These are phyloP conservation scores for Platyscapa corneri DNA, from an alignment of 1,140 invertebrate species.

Conservation along the genomic window DNA sequence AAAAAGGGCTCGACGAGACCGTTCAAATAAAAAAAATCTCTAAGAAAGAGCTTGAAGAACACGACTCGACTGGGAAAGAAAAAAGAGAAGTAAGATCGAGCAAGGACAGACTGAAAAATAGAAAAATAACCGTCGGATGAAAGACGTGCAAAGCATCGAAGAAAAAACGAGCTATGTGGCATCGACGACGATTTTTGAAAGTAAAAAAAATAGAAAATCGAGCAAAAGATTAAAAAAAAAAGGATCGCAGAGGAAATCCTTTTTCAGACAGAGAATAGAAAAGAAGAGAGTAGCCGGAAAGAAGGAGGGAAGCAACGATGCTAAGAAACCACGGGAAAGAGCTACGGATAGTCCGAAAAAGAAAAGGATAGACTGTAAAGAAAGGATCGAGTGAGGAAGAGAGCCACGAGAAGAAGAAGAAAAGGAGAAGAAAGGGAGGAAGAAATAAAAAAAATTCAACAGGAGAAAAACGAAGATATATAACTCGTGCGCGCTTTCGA, in stretches of 20 bases:
- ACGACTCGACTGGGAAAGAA: not conserved
- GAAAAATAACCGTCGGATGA: not conserved
- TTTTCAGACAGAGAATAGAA: not conserved
- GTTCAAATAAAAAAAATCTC: constrained; percentile 1
- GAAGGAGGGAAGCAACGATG: not conserved
- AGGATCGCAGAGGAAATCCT: constrained; percentile 37
- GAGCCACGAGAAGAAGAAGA: not conserved
- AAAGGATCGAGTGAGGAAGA: not conserved
- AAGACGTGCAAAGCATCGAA: constrained; percentile 1
- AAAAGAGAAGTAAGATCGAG: constrained; percentile 25
- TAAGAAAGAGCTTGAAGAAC: constrained; percentile 41
- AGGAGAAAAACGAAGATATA: constrained; percentile 2
- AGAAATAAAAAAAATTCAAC: constrained; percentile 26
- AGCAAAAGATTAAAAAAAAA: constrained; percentile 20
- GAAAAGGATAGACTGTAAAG: not conserved
- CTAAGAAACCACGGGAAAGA: not conserved
- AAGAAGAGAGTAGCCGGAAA: not conserved
- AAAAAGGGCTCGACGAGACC: constrained; percentile 23
- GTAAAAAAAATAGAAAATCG: not conserved
- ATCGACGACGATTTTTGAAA: constrained; percentile 11
- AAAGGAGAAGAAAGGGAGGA: constrained; percentile 2
- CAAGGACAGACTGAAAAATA: constrained; percentile 50
- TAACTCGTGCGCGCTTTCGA: not conserved
- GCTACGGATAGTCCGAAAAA: not conserved
- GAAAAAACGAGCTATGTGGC: constrained; percentile 21